Evolutionary conservation across 1,140 invertebrate species (phyloP).

Genomic region (Trissolcus basalis): DNA sequence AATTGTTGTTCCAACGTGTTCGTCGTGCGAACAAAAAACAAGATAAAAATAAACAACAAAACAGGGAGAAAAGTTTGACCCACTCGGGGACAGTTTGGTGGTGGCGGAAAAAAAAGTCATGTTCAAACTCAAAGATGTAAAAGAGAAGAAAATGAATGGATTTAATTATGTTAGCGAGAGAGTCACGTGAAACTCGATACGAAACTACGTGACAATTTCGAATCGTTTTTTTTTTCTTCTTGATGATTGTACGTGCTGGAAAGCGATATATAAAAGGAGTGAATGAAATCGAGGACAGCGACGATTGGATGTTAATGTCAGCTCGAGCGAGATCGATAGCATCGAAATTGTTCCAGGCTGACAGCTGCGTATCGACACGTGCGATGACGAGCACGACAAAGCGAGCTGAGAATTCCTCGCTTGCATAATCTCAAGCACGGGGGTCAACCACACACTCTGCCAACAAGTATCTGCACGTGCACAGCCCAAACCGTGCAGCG

Average conservation of each 20-base stretch:
- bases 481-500: conserved; percentile 22
- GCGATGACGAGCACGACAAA: neutral
- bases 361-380: neutral
- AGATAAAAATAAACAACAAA: too few species aligned
- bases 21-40: too few species aligned
- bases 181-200: neutral
- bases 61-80: too few species aligned
- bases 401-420: conserved; percentile 17
- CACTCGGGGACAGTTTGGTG: too few species aligned
- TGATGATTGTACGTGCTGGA: conserved; percentile 22
- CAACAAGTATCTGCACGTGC: conserved; percentile 29
- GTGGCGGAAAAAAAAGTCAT: too few species aligned
- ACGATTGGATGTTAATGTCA: conserved; percentile 33
- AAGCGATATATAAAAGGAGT: conserved; percentile 20
- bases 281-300: conserved; percentile 37
- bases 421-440: conserved; percentile 30
- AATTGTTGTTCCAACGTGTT: conserved; percentile 19
- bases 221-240: conserved; percentile 9
- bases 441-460: conserved; percentile 19
- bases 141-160: too few species aligned
- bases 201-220: neutral
- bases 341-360: neutral
- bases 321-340: conserved; percentile 30
- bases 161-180: neutral
- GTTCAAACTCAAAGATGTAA: too few species aligned